Base-by-base conservation (phyloP, 2,888 invertebrate species). In the Polydrusus pterygomalis region DNA sequence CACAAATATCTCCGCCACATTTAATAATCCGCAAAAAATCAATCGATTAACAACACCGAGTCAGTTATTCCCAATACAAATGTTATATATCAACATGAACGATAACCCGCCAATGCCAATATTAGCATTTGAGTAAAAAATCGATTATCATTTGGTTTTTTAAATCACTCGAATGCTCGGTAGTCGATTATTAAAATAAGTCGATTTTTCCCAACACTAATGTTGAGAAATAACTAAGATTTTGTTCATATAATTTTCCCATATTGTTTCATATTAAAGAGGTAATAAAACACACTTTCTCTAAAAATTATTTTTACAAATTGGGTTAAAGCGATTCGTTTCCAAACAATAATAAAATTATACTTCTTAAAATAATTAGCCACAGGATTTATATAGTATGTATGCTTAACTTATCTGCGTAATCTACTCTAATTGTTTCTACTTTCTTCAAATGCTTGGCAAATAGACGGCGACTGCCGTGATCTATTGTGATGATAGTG, bases 271-370 rank as follows among this genome's bases (percentile, higher is more conserved):
- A 20, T 51, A 20, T 17, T 20, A 11, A 51, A 51, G 13, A 2
- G 34, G 15, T 15, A 34, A 38, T 38, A 60, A 60, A 60, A 60
- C 18, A 38, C 58, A 60, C 58, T 60, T 60, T 60, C 58, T 60
- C 38, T 17, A 38, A 60, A 60, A 60, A 60, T 38, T 60, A 54
- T 54, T 54, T 54, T 54, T 54, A n/a, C 30, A 38, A 38, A 18
- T 54, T 60, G 9, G 38, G 38, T 58, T 17, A 38, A 17, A 54
- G 17, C 58, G 38, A 8, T 34, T 38, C 38, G 38, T 60, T 38
- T 60, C 58, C n/a, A 60, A 60, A 38, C 11, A 60, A 38, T 18
- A n/a, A 38, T 18, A 60, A 60, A 15, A 15, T 15, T 58, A 60
- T 18, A 38, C 58, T 38, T 38, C 8, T 6, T 34, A 34, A 34